Evolutionary conservation across 2,797 vertebrate genomes (phyloP).

Genomic region (Melanotaenia maccullochi): DNA sequence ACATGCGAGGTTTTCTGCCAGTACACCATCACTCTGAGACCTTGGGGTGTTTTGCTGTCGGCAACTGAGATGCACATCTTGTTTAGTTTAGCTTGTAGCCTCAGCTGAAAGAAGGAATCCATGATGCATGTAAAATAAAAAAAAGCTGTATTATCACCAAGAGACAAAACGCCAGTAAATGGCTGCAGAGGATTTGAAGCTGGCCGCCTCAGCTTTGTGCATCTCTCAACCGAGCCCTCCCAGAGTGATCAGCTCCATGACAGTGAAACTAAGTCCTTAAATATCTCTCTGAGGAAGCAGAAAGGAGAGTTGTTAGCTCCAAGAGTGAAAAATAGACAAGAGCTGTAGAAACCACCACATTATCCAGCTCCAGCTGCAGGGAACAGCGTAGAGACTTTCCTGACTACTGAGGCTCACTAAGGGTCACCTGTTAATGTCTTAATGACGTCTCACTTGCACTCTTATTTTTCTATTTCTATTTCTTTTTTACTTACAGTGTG

Average conservation of each 20-base stretch:
- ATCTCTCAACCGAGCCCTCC: neutral
- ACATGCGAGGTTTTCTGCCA: neutral
- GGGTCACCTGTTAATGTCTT: no score
- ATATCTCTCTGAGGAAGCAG: neutral
- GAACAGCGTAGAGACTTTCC: neutral
- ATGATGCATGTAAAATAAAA: neutral
- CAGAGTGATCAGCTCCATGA: neutral
- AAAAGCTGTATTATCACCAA: neutral
- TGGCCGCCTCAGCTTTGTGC: neutral
- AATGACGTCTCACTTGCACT: no score
- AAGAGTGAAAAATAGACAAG: neutral
- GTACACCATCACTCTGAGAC: neutral
- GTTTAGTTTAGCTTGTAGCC: neutral
- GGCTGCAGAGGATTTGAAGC: neutral
- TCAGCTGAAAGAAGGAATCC: neutral
- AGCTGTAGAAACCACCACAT: neutral
- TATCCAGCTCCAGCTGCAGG: constrained; percentile 5
- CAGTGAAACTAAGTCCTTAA: neutral
- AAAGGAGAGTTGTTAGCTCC: neutral
- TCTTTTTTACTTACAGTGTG: no score
- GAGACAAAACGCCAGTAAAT: neutral
- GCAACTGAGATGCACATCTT: neutral
- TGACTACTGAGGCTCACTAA: neutral
- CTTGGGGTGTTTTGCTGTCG: neutral
- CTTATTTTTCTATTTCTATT: no score